Percentiles rank a stretch among this genome's conserved stretches.
These are phyloP conservation scores for Geophilus truncorum DNA, from an alignment of 2,888 invertebrate genomes.

Conservation along the genomic window DNA sequence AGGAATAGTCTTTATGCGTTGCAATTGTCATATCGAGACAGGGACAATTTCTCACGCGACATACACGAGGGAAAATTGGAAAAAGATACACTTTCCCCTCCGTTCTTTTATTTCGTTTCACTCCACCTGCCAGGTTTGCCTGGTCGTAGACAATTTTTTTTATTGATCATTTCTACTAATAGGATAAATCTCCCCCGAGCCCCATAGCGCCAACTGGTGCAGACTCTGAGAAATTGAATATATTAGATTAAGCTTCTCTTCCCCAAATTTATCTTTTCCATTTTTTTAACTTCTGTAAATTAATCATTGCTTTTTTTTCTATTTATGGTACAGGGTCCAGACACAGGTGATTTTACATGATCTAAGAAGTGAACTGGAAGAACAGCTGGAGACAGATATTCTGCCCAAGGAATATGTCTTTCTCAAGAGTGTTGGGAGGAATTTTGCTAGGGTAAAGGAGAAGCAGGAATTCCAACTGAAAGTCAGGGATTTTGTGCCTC, in stretches of 20 bases:
- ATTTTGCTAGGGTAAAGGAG: conserved; percentile 5
- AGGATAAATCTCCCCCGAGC: background rate
- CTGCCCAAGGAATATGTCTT: conserved; percentile 9
- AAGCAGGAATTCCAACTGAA: conserved; percentile 22
- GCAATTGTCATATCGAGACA: background rate
- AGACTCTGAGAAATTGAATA: background rate
- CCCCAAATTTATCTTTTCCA: background rate
- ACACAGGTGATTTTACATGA: background rate
- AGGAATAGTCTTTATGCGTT: background rate
- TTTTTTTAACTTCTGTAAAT: background rate
- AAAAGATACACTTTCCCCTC: background rate
- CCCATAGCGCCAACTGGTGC: background rate
- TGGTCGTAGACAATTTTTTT: background rate
- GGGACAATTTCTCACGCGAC: background rate
- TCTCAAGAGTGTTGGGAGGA: conserved; percentile 12
- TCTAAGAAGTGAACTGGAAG: background rate
- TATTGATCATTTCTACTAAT: background rate
- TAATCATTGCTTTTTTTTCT: background rate
- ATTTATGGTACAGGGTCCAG: background rate
- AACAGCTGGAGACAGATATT: background rate
- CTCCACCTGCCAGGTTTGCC: background rate
- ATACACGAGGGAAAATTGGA: conserved; percentile 10
- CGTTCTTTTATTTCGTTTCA: background rate
- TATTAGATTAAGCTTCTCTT: background rate
- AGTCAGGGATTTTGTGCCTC: conserved; percentile 29